phyloP scores from a whole-genome alignment of 2,888 invertebrate genomes.

The Eupithecia inturbata region DNA sequence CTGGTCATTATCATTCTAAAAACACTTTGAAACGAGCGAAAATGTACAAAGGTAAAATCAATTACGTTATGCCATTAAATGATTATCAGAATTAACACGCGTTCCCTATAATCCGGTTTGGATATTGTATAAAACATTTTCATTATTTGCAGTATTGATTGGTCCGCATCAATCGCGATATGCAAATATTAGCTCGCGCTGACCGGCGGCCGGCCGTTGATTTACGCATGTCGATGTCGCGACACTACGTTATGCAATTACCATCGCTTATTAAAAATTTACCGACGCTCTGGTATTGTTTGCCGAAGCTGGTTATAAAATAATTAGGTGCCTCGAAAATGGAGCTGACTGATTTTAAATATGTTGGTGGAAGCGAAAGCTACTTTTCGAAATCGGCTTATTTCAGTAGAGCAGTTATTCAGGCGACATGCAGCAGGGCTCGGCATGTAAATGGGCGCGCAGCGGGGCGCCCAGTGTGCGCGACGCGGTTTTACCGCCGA shows the following conservation, averaged over 20 bases:
- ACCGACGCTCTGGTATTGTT: slow-evolving; percentile 51
- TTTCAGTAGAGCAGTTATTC: slow-evolving; percentile 10
- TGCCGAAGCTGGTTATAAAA: slow-evolving; percentile 37
- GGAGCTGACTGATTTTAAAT: slow-evolving; percentile 6
- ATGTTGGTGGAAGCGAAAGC: slow-evolving; percentile 5
- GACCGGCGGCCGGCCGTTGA: slow-evolving; percentile 68
- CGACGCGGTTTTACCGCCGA: slow-evolving; percentile 47
- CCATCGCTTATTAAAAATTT: slow-evolving; percentile 80
- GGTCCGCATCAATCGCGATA: slow-evolving; percentile 81
- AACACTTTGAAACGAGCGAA: neutral
- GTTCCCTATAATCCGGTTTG: slow-evolving; percentile 66
- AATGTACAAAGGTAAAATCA: slow-evolving; percentile 20
- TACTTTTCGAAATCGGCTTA: slow-evolving; percentile 12
- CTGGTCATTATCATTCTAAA: neutral
- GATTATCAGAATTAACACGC: slow-evolving; percentile 54
- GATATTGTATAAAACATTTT: slow-evolving; percentile 75
- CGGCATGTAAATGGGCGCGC: slow-evolving; percentile 57
- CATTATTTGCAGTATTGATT: slow-evolving; percentile 83
- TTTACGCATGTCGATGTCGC: slow-evolving; percentile 72
- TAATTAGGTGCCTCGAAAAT: slow-evolving; percentile 12
- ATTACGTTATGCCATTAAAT: slow-evolving; percentile 23
- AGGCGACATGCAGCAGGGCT: slow-evolving; percentile 14
- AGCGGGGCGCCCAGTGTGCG: slow-evolving; percentile 52
- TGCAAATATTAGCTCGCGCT: slow-evolving; percentile 81
- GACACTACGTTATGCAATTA: slow-evolving; percentile 79